phyloP scores from a whole-genome alignment of 2,113 vertebrate genomes.

The Thermophis baileyi region DNA sequence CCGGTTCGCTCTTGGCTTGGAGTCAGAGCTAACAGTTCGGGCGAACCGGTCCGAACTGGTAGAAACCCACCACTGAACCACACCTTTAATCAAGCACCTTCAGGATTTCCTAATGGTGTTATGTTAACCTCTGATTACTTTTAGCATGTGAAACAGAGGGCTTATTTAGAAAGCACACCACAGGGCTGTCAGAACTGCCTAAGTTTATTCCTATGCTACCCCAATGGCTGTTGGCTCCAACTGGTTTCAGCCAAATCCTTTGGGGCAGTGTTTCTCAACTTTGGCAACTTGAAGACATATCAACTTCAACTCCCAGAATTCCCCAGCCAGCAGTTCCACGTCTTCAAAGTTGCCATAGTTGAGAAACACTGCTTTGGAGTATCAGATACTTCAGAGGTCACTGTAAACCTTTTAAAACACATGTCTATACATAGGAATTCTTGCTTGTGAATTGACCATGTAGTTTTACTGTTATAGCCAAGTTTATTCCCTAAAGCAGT shows the following conservation, averaged over 20 bases:
- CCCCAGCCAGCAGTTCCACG: not conserved
- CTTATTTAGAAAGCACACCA: not conserved
- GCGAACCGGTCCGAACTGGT: too few relatives aligned
- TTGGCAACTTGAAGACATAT: not conserved
- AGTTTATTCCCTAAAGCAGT: too few relatives aligned
- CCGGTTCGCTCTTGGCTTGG: too few relatives aligned
- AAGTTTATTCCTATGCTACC: not conserved
- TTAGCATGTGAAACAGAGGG: not conserved
- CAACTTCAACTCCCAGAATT: too few relatives aligned
- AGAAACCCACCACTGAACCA: too few relatives aligned
- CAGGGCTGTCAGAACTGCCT: not conserved
- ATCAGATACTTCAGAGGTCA: not conserved
- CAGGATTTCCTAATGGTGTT: not conserved
- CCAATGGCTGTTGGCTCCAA: not conserved
- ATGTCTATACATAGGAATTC: too few relatives aligned
- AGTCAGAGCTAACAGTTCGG: too few relatives aligned
- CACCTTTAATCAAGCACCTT: not conserved
- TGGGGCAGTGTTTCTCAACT: not conserved
- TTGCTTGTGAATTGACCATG: not conserved
- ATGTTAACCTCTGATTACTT: not conserved
- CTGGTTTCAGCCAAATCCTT: not conserved
- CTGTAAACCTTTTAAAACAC: not conserved
- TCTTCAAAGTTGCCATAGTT: too few relatives aligned
- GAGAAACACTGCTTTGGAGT: not conserved
- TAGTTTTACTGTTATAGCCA: too few relatives aligned